phyloP scores from a whole-genome alignment of 2,888 invertebrate species.

The Julus scanicus region DNA sequence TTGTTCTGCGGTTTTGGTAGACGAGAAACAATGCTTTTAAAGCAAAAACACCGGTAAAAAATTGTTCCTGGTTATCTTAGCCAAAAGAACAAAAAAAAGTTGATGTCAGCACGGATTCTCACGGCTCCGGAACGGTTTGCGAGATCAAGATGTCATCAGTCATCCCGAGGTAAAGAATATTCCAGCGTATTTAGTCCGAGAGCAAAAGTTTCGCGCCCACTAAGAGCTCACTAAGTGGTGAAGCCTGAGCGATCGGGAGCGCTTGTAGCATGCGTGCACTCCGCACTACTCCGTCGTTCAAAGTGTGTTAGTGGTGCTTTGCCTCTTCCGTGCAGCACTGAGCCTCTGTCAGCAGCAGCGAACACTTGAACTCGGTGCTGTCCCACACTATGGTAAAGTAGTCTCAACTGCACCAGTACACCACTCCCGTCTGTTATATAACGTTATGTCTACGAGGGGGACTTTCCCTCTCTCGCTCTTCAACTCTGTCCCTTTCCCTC shows the following conservation, averaged over 20 bases:
- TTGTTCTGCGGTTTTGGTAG: neutral
- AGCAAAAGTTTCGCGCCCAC: neutral
- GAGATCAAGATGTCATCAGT: neutral
- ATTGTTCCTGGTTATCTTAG: neutral
- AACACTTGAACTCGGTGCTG: neutral
- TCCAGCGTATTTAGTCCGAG: neutral
- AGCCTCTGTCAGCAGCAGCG: neutral
- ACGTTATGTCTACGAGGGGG: conserved; percentile 17
- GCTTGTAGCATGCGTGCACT: neutral
- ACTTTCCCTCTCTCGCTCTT: neutral
- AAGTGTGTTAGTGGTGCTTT: neutral
- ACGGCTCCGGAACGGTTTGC: neutral
- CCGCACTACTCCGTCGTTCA: neutral
- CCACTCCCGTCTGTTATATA: conserved; percentile 22
- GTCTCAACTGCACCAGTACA: neutral
- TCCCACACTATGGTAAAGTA: neutral
- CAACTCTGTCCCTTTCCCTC: neutral
- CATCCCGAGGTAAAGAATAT: neutral
- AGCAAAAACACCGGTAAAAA: neutral
- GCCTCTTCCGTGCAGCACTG: no score
- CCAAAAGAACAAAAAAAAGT: neutral
- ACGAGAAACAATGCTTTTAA: neutral
- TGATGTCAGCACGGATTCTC: neutral
- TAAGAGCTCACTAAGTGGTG: neutral
- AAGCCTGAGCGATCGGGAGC: neutral